Base-by-base conservation (phyloP, 2,113 vertebrate genomes). In the Paramisgurnus dabryanus region DNA sequence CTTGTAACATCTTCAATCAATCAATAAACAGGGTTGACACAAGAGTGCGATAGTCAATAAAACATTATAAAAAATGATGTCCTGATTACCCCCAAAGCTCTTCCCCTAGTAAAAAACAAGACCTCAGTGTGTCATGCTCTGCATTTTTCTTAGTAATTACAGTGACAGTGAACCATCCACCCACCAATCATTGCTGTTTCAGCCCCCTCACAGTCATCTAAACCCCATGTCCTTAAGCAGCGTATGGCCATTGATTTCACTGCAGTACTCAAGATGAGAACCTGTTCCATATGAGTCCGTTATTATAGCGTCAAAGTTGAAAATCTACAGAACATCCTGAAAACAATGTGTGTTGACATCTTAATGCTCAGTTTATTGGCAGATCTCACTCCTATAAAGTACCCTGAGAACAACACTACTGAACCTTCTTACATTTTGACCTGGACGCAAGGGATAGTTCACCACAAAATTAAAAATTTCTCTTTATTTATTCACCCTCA, bases 111-210 rank as follows among this genome's bases (percentile, higher is more conserved):
- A 76, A 57, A 73, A 66, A 76, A 22, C 74, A 66, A 76, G 74
- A 77, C 74, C 63, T 77, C 74, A 55, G 40, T 66, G 12, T 18
- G 63, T 77, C 74, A 53, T 53, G 61, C 74, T 5, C 74, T 18
- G 63, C 34, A 76, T 76, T 66, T 43, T 66, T 66, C 74, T 40
- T 77, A 66, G 74, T 77, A 77, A 77, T 77, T 77, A 66, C 63
- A 77, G 61, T 77, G 74, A 77, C 74, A 77, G 74, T 66, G 47
- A 77, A 66, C 66, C 74, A 17, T 77, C 61, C 74, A 77, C 74
- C 74, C 74, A 77, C 47, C 74, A 66, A 77, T 77, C 74, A 66
- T 77, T 47, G 39, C 27, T 53, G 49, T 43, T 64, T 43, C 74
- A 50, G n/a, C 72, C 72, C 41, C 72, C 72, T 75, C 72, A 75